phyloP scores from a whole-genome alignment of 1,140 invertebrate genomes.

The Melipona quadrifasciata region DNA sequence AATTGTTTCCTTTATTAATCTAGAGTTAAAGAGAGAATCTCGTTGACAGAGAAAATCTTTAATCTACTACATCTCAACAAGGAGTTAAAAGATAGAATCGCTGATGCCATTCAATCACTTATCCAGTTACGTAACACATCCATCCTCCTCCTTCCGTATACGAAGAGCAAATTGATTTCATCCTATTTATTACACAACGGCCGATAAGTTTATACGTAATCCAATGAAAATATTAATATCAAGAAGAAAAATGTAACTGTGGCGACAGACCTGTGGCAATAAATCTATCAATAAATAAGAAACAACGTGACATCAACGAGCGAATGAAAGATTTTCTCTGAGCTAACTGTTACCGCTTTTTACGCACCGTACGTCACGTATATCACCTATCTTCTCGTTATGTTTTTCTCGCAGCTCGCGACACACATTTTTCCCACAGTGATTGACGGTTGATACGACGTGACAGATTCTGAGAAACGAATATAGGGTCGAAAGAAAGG shows the following conservation, averaged over 20 bases:
- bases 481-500: constrained; percentile 67
- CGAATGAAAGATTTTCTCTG: constrained; percentile 9
- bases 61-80: background rate
- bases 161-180: background rate
- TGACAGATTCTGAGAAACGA: constrained; percentile 48
- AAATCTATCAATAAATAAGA: background rate
- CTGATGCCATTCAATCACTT: background rate
- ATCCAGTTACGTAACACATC: background rate
- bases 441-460: constrained; percentile 39
- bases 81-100: background rate
- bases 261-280: no score
- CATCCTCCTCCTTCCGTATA: background rate
- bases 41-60: background rate
- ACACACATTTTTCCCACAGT: constrained; percentile 57
- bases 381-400: background rate
- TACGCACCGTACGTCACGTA: background rate
- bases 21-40: background rate
- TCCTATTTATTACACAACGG: background rate
- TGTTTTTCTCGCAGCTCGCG: constrained; percentile 23
- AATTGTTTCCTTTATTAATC: background rate
- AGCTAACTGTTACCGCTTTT: constrained; percentile 8
- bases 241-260: no score
- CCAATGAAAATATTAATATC: background rate
- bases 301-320: background rate
- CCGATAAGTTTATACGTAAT: background rate